Evolutionary conservation across 2,888 invertebrate genomes (phyloP), one percentile per base, ranked within the genome.

Genomic region (Frankliniella intonsa): DNA sequence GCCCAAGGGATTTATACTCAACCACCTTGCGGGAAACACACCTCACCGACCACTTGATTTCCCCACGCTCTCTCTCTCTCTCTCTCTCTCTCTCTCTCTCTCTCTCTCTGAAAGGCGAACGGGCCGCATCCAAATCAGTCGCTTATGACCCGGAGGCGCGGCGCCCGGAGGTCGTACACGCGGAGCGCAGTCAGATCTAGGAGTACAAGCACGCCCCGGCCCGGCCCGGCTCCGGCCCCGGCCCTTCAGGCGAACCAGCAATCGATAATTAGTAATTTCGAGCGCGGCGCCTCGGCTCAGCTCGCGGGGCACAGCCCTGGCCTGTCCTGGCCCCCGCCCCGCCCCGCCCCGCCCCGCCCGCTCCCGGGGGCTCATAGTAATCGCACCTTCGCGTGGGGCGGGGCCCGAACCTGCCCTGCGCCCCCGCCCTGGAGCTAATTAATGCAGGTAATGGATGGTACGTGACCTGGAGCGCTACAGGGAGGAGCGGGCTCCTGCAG

Each of bases 401-500:
- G 25, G 22, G 10, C 55, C 12, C 69, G 12, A 25, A 22, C 69
- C 22, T 11, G 19, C 69, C 22, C 69, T 0, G n/a, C 22, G 22
- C 11, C 22, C 22, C 69, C 69, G 19, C 62, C 38, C 62, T 22
- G 3, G 22, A 11, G 25, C 69, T 76, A 76, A 76, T 76, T 76
- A 76, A 76, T 76, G 25, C 69, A 76, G 69, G 69, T 76, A 76
- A 76, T 76, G 69, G 69, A 76, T 76, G 69, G 25, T 11, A 76
- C 69, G 69, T 76, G 69, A 76, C 69, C 69, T 10, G 38, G 38
- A 5, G 38, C 38, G 38, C 38, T 12, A 25, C 69, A 22, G 17
- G 55, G 55, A 55, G 55, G 17, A 14, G 55, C 14, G 12, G 14
- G 19, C n/a, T n/a, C n/a, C n/a, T n/a, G n/a, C n/a, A n/a, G n/a